Evolutionary conservation across 1,140 invertebrate species (phyloP), one percentile per base, ranked within the genome.

Genomic region (Trichonephila inaurata): DNA sequence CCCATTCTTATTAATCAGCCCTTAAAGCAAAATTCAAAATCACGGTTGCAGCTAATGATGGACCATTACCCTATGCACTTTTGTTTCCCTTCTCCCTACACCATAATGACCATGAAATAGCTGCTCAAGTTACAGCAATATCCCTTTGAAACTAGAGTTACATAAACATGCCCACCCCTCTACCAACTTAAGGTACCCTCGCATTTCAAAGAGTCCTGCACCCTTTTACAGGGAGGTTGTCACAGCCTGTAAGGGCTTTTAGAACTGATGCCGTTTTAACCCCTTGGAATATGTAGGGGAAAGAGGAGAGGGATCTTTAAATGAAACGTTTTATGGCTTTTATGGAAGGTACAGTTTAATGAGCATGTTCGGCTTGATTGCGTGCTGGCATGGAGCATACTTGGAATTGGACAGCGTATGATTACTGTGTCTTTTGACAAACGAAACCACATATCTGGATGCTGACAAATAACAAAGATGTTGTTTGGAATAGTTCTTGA

Each of bases 41-140:
- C 66, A 69, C 66, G 66, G 66, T 69, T 69, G 24, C 66, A 24
- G 66, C 66, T 69, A 69, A 69, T 69, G 66, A 69, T 69, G 66
- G n/a, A 24, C 66, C 66, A 69, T 69, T 69, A 69, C 66, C 66
- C 66, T n/a, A 51, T 10, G 66, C 66, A 69, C 66, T 69, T 69
- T 69, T 69, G 66, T 69, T 69, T 69, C 66, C n/a, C 14, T 69
- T 69, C n/a, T 24, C 66, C 66, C 66, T 24, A 51, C 24, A 24
- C 0, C 66, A 69, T 69, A 69, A 69, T 69, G 66, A 69, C 66
- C 66, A 69, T 28, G 66, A 69, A 69, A 69, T 69, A 24, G 66
- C 66, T 69, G 66, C 66, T 69, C 66, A 69, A 69, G 66, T 69
- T 69, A 24, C 66, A 24, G 66, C 24, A 69, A 69, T 69, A 69